These are phyloP conservation scores for Augochlora pura DNA, from an alignment of 1,140 invertebrate species.

Conservation along the genomic window DNA sequence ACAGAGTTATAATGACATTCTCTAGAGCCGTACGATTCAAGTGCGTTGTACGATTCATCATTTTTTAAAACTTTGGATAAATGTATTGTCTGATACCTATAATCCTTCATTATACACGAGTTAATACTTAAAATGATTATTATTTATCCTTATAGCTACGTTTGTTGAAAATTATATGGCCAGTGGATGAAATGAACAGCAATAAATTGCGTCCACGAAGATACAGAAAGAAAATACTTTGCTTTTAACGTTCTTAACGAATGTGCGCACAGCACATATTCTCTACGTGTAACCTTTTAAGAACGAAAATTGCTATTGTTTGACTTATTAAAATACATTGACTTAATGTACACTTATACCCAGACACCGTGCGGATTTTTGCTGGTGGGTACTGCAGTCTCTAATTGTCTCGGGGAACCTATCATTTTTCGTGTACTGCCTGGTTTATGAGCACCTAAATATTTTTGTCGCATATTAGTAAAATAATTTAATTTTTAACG, in stretches of 20 bases:
- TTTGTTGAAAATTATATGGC: conserved; percentile 41
- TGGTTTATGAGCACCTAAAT: conserved; percentile 88
- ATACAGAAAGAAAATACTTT: conserved; percentile 16
- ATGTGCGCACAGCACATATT: background rate
- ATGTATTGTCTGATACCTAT: conserved; percentile 32
- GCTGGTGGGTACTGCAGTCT: conserved; percentile 95
- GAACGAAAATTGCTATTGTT: conserved; percentile 16
- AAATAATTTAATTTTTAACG: background rate
- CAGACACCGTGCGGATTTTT: conserved; percentile 98
- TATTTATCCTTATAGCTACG: conserved; percentile 9
- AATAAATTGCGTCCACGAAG: background rate
- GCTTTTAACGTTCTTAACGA: conserved; percentile 15
- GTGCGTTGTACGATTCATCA: conserved; percentile 4
- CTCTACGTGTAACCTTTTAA: conserved; percentile 17
- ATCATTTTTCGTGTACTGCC: conserved; percentile 94
- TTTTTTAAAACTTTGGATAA: conserved; percentile 31
- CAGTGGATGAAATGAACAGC: conserved; percentile 23
- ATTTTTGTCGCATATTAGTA: background rate
- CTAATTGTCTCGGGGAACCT: conserved; percentile 92
- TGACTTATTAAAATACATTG: conserved; percentile 2
- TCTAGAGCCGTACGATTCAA: conserved; percentile 8
- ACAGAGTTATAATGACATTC: conserved; percentile 26
- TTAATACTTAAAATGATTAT: conserved; percentile 18
- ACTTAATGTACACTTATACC: conserved; percentile 84
- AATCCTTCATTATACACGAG: conserved; percentile 14